Percentiles rank a stretch among this genome's conserved stretches.
phyloP scores from a whole-genome alignment of 2,888 invertebrate species.

The Stratiomys singularior region DNA sequence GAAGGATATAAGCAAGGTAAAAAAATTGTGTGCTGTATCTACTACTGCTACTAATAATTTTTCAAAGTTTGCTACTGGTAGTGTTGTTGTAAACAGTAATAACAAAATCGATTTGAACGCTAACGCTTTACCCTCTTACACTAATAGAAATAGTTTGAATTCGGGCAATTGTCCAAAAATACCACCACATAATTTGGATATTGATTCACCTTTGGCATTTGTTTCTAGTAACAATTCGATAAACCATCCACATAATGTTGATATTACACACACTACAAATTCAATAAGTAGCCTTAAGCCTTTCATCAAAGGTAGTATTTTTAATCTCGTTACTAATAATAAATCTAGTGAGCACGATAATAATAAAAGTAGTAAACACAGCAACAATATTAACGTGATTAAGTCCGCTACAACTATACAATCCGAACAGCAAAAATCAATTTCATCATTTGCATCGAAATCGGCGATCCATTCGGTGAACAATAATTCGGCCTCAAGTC shows the following conservation, averaged over 20 bases:
- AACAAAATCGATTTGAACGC: conserved; percentile 43
- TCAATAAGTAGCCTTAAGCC: conserved; percentile 31
- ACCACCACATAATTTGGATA: conserved; percentile 30
- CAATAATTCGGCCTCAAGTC: conserved; percentile 31
- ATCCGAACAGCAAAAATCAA: conserved; percentile 37
- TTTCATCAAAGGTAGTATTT: conserved; percentile 37
- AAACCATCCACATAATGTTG: conserved; percentile 24
- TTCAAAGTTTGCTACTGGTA: conserved; percentile 47
- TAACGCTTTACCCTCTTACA: conserved; percentile 26
- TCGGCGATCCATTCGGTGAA: conserved; percentile 33
- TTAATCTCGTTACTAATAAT: conserved; percentile 45
- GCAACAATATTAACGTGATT: conserved; percentile 41
- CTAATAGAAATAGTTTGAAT: conserved; percentile 42
- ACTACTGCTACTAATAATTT: conserved; percentile 47
- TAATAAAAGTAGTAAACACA: conserved; percentile 48
- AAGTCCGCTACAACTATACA: conserved; percentile 46
- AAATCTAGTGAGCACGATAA: conserved; percentile 49
- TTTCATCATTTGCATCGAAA: conserved; percentile 27
- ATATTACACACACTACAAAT: conserved; percentile 43
- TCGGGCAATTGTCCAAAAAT: conserved; percentile 42
- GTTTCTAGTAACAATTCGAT: conserved; percentile 5
- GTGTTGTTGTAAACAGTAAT: conserved; percentile 50
- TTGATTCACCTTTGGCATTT: neutral
- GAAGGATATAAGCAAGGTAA: conserved; percentile 52
- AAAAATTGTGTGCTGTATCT: conserved; percentile 50